phyloP scores from a whole-genome alignment of 2,113 vertebrate genomes.

The Phalacrocorax aristotelis region DNA sequence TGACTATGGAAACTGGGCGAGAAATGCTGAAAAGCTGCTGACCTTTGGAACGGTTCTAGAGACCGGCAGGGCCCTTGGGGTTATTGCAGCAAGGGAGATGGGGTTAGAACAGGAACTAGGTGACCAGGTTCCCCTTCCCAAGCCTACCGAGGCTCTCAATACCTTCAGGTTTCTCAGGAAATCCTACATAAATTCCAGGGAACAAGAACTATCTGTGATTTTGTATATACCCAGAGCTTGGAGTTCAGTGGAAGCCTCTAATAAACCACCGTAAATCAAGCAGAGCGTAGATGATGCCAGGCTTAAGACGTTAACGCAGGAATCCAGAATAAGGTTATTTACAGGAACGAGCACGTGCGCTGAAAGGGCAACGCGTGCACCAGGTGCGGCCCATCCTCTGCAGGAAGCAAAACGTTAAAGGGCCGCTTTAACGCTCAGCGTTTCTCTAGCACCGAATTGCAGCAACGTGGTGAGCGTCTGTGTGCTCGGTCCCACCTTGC shows the following conservation, averaged over 20 bases:
- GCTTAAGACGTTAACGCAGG: not conserved
- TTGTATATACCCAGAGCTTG: accelerated
- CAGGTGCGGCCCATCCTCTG: not conserved
- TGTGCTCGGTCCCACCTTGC: not conserved
- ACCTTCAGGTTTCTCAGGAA: not conserved
- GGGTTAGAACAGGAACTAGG: not conserved
- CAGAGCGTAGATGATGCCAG: not conserved
- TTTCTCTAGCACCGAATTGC: no score
- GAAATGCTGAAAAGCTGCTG: not conserved
- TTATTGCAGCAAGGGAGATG: accelerated
- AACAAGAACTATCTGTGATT: not conserved
- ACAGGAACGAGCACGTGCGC: accelerated
- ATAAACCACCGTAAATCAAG: no score
- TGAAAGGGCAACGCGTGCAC: accelerated
- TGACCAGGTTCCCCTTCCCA: not conserved
- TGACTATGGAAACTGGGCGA: not conserved
- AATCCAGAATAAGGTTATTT: not conserved
- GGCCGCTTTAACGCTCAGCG: accelerated
- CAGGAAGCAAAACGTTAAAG: accelerated
- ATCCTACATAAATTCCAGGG: not conserved
- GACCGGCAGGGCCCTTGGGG: not conserved
- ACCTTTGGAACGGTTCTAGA: not conserved
- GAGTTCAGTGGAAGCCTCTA: not conserved
- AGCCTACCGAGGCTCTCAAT: not conserved
- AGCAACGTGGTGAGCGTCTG: not conserved